phyloP scores from a whole-genome alignment of 2,113 vertebrate genomes.

The Tyto alba region DNA sequence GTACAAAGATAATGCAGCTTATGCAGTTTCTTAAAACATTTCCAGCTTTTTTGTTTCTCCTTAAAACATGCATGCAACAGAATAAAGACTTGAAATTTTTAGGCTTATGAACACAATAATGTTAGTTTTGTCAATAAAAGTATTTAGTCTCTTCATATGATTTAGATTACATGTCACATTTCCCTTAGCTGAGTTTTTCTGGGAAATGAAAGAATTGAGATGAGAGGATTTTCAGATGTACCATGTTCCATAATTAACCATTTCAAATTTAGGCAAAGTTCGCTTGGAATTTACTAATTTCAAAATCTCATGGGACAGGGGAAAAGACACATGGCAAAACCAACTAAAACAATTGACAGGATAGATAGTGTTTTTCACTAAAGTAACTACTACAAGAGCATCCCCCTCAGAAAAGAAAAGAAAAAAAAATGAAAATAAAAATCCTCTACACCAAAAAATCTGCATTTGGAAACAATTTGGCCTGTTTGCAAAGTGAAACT shows the following conservation, averaged over 20 bases:
- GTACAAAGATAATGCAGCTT: conserved; percentile 38
- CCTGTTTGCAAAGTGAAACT: background rate
- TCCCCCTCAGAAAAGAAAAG: too few species aligned
- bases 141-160: background rate
- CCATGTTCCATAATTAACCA: background rate
- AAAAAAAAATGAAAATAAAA: background rate
- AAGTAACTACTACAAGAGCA: background rate
- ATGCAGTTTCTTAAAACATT: conserved; percentile 29
- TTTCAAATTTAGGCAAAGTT: conserved; percentile 42
- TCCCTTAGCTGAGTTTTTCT: background rate
- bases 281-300: conserved; percentile 1
- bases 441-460: background rate
- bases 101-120: background rate
- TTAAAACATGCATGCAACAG: background rate
- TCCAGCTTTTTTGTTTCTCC: background rate
- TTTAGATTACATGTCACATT: background rate
- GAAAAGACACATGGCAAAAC: background rate
- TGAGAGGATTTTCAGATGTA: background rate
- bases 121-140: background rate
- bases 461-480: background rate
- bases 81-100: background rate
- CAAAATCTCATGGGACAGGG: background rate
- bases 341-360: background rate
- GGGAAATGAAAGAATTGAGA: background rate
- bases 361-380: conserved; percentile 19